Conservation (phyloP, 2,797 vertebrate genomes). For the Cetoscarus ocellatus region DNA sequence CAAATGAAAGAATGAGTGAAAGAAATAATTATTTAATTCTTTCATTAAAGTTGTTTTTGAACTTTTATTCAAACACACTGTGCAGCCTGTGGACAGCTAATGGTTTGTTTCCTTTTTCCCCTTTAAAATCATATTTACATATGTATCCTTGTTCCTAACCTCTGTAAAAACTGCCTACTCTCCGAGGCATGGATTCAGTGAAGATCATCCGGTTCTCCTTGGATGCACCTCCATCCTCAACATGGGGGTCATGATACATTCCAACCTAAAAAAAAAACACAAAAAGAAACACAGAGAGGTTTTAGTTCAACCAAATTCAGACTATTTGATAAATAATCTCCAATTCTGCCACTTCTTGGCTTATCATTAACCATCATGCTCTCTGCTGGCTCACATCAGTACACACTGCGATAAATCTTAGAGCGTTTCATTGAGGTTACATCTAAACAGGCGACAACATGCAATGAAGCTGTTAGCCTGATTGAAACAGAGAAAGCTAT, state of each 20-base stretch:
- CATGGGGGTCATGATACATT: constrained; percentile 94
- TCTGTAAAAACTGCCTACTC: constrained; percentile 99
- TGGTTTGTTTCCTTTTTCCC: too few species aligned
- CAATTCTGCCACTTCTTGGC: constrained; percentile 7
- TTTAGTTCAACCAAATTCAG: constrained; percentile 12
- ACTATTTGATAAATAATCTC: background rate
- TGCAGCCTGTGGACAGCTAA: too few species aligned
- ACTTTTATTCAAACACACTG: too few species aligned
- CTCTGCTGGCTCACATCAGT: constrained; percentile 52
- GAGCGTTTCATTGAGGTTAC: constrained; percentile 58
- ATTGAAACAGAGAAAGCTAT: constrained; percentile 61
- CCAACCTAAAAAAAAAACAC: constrained; percentile 83
- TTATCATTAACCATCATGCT: constrained; percentile 39
- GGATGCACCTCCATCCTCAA: constrained; percentile 92
- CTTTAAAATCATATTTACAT: too few species aligned
- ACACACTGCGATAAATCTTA: constrained; percentile 54
- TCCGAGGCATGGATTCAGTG: constrained; percentile 96
- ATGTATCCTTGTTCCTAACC: constrained; percentile 77
- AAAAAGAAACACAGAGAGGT: constrained; percentile 9
- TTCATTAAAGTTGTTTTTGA: too few species aligned
- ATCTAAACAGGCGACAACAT: constrained; percentile 72
- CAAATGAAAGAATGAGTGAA: too few species aligned
- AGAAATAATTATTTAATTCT: too few species aligned
- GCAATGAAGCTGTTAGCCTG: constrained; percentile 67
- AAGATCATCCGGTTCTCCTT: constrained; percentile 98